Evolutionary conservation across 2,113 vertebrate species (phyloP).

Genomic region (Turdus rufiventris): DNA sequence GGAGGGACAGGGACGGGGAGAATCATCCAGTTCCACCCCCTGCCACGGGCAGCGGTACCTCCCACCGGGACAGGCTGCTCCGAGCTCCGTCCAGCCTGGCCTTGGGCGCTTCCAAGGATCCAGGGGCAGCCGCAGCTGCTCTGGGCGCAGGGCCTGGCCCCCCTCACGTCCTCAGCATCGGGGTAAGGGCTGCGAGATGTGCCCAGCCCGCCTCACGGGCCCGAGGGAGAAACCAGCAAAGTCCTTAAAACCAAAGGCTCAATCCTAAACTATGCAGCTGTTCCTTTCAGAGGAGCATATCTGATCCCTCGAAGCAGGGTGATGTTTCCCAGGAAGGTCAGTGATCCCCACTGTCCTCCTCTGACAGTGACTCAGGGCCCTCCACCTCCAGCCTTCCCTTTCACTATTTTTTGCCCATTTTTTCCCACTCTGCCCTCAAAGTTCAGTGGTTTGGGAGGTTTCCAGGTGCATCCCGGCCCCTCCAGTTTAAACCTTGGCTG

Average conservation of each 20-base stretch:
- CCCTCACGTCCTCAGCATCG: neutral
- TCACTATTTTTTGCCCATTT: neutral
- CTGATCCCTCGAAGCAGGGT: rapidly evolving
- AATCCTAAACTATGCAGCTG: rapidly evolving
- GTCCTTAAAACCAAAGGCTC: neutral
- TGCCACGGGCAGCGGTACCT: rapidly evolving
- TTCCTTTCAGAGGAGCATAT: neutral
- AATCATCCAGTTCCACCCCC: neutral
- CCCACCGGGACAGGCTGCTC: rapidly evolving
- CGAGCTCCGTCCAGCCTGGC: rapidly evolving
- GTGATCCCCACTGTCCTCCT: neutral
- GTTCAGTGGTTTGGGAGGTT: neutral
- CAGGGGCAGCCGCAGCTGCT: neutral
- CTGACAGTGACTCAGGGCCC: too few relatives aligned
- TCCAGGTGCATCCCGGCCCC: neutral
- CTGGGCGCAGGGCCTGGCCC: rapidly evolving
- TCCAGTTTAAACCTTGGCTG: neutral
- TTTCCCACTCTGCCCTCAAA: neutral
- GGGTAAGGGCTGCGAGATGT: neutral
- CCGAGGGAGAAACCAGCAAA: neutral
- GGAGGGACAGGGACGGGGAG: neutral
- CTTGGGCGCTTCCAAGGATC: rapidly evolving
- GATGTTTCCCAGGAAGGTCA: neutral
- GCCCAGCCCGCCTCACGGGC: neutral
- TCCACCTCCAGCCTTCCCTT: neutral